Percentiles rank a stretch among this genome's conserved stretches.
Conservation (phyloP, 2,113 vertebrate genomes). For the Australoheros scitulus region DNA sequence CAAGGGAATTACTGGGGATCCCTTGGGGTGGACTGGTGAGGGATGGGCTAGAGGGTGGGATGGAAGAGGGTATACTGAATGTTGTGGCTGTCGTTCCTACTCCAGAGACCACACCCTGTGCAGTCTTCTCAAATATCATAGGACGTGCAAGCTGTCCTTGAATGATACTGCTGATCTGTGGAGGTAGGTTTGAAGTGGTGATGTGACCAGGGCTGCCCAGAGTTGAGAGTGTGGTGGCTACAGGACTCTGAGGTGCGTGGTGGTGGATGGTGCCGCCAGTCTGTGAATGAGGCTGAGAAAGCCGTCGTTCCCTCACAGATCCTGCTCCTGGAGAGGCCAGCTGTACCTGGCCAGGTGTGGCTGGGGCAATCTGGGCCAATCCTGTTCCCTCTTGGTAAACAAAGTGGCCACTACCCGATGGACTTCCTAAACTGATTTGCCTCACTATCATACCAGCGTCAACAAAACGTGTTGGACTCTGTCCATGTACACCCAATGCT, state of each 20-base stretch:
- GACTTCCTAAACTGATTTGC: slow-evolving; percentile 86
- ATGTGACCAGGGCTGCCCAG: slow-evolving; percentile 88
- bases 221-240: slow-evolving; percentile 80
- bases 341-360: slow-evolving; percentile 83
- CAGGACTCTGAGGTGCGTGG: slow-evolving; percentile 89
- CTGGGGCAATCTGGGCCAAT: slow-evolving; percentile 86
- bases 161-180: slow-evolving; percentile 93
- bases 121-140: slow-evolving; percentile 85
- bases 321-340: slow-evolving; percentile 79
- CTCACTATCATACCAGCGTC: slow-evolving; percentile 88
- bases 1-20: slow-evolving; percentile 83
- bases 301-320: slow-evolving; percentile 83
- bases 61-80: slow-evolving; percentile 86
- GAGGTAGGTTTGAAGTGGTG: slow-evolving; percentile 89
- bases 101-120: slow-evolving; percentile 82
- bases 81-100: slow-evolving; percentile 79
- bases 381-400: slow-evolving; percentile 90
- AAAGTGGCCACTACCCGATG: slow-evolving; percentile 83
- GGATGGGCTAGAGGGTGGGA: slow-evolving; percentile 90
- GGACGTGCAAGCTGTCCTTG: slow-evolving; percentile 89
- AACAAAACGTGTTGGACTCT: slow-evolving; percentile 88
- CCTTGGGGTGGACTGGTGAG: slow-evolving; percentile 83
- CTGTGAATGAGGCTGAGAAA: slow-evolving; percentile 92
- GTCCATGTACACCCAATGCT: slow-evolving; percentile 84
- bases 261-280: slow-evolving; percentile 93